phyloP scores from a whole-genome alignment of 2,797 vertebrate genomes.

The Macropus fuliginosus region DNA sequence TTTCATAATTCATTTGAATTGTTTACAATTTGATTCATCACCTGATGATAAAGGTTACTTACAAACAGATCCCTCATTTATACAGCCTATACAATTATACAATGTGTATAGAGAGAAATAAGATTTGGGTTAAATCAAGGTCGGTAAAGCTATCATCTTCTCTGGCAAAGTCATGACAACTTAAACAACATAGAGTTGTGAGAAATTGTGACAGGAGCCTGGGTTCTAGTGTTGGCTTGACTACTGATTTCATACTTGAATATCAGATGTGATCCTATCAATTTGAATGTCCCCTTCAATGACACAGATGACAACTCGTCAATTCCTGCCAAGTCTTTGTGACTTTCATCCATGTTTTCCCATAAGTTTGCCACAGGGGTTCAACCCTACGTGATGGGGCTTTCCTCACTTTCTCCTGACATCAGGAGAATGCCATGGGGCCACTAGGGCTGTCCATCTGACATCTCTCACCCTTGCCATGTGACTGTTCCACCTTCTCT shows the following conservation, averaged over 20 bases:
- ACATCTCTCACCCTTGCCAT: not conserved
- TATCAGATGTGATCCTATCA: not conserved
- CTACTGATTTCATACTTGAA: not conserved
- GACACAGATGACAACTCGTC: not conserved
- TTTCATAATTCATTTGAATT: conserved; percentile 18
- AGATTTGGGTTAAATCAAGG: not conserved
- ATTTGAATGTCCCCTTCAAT: not conserved
- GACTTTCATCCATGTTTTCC: not conserved
- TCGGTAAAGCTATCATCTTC: not conserved
- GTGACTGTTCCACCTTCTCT: not conserved
- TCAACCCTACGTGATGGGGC: not conserved
- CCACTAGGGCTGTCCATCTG: not conserved
- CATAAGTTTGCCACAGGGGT: not conserved
- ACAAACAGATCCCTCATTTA: not conserved
- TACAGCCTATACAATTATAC: not conserved
- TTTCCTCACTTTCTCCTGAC: not conserved
- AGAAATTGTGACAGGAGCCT: not conserved
- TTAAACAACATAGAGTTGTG: not conserved
- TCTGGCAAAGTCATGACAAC: not conserved
- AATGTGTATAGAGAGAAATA: not conserved
- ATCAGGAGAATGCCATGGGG: not conserved
- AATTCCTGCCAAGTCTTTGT: not conserved
- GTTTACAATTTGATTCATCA: not conserved
- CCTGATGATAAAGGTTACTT: not conserved
- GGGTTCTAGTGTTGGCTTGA: not conserved